Evolutionary conservation across 2,888 invertebrate genomes (phyloP).

Genomic region (Orthosia gothica): DNA sequence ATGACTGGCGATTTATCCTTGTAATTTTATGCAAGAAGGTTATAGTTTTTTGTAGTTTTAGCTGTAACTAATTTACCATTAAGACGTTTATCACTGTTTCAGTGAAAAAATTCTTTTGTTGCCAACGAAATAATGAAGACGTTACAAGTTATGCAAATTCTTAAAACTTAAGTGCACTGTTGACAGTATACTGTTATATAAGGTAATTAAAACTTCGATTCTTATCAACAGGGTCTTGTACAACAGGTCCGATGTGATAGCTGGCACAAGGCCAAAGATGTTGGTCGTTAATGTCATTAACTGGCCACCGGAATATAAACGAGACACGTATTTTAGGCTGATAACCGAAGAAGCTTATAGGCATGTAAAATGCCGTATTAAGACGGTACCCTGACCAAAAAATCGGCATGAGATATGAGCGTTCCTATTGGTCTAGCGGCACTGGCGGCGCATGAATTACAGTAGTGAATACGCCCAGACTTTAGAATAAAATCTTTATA

Average conservation of each 20-base stretch:
- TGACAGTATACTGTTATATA: slow-evolving; percentile 26
- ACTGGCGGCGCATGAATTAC: no score
- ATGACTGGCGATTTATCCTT: slow-evolving; percentile 34
- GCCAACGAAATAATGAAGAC: slow-evolving; percentile 9
- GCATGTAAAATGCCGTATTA: slow-evolving; percentile 39
- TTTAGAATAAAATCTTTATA: no score
- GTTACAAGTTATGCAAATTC: not conserved
- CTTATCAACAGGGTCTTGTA: slow-evolving; percentile 37
- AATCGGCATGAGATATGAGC: no score
- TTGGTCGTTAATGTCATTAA: slow-evolving; percentile 54
- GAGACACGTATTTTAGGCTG: slow-evolving; percentile 48
- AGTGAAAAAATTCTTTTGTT: not conserved
- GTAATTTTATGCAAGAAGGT: slow-evolving; percentile 45
- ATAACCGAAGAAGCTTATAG: slow-evolving; percentile 33
- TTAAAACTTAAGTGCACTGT: slow-evolving; percentile 16
- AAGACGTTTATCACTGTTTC: not conserved
- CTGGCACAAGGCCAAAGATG: slow-evolving; percentile 54
- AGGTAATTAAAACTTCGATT: slow-evolving; percentile 47
- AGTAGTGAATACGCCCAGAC: no score
- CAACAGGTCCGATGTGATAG: slow-evolving; percentile 45
- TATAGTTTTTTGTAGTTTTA: slow-evolving; percentile 27
- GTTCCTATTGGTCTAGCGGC: no score
- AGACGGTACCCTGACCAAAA: no score
- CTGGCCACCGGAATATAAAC: slow-evolving; percentile 52
- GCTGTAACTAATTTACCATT: slow-evolving; percentile 4